Percentiles rank a stretch among this genome's conserved stretches.
Conservation (phyloP, 2,113 vertebrate genomes). For the Strix aluco region DNA sequence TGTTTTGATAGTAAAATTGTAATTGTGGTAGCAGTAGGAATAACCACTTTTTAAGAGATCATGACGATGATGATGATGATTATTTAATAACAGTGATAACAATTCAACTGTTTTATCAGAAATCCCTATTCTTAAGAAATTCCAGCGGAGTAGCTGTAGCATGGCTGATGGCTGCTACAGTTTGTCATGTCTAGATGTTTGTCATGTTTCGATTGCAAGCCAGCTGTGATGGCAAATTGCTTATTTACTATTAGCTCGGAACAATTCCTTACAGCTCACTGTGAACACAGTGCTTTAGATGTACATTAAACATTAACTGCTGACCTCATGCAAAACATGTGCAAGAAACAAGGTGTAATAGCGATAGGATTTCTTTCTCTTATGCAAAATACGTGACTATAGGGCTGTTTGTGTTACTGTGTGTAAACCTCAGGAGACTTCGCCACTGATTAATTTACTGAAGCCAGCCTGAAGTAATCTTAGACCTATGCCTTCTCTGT, state of each 20-base stretch:
- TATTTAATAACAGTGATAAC: no score
- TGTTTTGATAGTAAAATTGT: not conserved
- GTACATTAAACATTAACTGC: constrained; percentile 14
- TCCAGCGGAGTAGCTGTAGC: not conserved
- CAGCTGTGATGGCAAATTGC: constrained; percentile 22
- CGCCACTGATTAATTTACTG: not conserved
- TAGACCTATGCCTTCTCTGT: not conserved
- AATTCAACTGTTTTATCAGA: not conserved
- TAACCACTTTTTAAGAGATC: not conserved
- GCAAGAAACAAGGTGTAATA: not conserved
- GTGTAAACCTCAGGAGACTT: not conserved
- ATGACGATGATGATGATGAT: no score
- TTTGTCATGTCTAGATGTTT: not conserved
- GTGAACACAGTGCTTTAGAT: not conserved
- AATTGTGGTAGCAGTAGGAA: not conserved
- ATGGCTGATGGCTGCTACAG: not conserved
- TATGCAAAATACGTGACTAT: not conserved
- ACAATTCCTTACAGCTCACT: not conserved
- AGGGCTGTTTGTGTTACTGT: not conserved
- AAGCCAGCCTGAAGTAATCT: not conserved
- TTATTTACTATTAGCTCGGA: not conserved
- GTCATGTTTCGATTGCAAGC: not conserved
- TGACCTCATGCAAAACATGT: not conserved
- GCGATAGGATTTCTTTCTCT: not conserved
- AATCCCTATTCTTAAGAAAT: not conserved